Percentiles rank a stretch among this genome's conserved stretches.
Conservation (phyloP, 1,140 invertebrate genomes). For the Rhynchophorus ferrugineus region DNA sequence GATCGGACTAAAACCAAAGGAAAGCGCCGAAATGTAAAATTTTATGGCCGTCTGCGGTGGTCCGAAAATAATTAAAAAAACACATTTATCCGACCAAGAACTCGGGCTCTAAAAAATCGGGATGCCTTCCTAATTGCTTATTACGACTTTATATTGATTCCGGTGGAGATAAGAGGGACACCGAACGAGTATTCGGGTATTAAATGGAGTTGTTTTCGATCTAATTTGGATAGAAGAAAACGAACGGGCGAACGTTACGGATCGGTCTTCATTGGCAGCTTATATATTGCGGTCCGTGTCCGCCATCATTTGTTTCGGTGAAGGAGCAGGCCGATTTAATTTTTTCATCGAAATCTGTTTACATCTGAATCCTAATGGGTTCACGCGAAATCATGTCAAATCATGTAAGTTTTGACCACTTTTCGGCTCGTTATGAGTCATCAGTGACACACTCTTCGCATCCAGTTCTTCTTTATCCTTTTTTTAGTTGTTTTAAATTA, state of each 20-base stretch:
- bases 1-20: conserved; percentile 12
- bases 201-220: conserved; percentile 10
- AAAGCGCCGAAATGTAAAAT: conserved; percentile 23
- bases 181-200: neutral
- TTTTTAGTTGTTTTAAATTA: too few species aligned
- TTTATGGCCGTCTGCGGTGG: conserved; percentile 19
- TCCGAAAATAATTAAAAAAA: conserved; percentile 21
- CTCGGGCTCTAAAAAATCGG: conserved; percentile 13
- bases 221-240: neutral
- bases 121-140: conserved; percentile 24
- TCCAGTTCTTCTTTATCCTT: too few species aligned
- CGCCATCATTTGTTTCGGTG: neutral
- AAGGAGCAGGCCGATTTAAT: too few species aligned
- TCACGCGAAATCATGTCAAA: too few species aligned
- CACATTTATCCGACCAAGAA: conserved; percentile 12
- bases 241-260: neutral
- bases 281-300: neutral
- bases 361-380: too few species aligned
- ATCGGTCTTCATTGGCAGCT: too few species aligned
- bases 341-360: too few species aligned
- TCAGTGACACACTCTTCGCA: too few species aligned
- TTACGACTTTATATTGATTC: conserved; percentile 22
- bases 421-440: too few species aligned
- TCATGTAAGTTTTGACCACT: too few species aligned
- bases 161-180: conserved; percentile 3